Evolutionary conservation across 2,797 vertebrate species (phyloP).

Genomic region (Alcedo atthis): DNA sequence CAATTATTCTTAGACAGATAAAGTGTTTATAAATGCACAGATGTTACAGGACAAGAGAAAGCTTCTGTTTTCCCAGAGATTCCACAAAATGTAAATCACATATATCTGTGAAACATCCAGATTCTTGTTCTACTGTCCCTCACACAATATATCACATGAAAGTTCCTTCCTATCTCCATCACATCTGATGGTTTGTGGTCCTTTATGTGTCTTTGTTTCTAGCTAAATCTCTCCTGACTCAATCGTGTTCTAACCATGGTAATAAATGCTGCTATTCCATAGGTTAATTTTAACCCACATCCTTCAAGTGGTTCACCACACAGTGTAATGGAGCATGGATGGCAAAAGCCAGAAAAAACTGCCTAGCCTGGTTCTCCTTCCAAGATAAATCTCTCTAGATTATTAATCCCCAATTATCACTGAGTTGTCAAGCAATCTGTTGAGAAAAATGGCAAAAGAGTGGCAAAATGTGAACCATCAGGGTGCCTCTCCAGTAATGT

Average conservation of each 20-base stretch:
- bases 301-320: neutral
- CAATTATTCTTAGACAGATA: neutral
- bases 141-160: neutral
- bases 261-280: neutral
- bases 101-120: neutral
- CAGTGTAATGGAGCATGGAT: neutral
- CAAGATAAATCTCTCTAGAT: neutral
- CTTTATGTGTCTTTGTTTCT: neutral
- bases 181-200: neutral
- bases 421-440: neutral
- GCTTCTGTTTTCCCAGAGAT: neutral
- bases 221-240: neutral
- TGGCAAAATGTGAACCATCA: neutral
- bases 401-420: neutral
- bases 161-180: neutral
- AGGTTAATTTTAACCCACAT: neutral
- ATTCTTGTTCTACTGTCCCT: neutral
- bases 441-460: neutral
- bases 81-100: neutral
- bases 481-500: neutral
- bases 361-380: neutral
- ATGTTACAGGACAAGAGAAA: neutral
- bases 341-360: neutral
- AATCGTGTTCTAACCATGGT: rapidly evolving
- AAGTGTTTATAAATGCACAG: neutral